These are phyloP conservation scores for Sigmodon hispidus DNA, from an alignment of 2,113 vertebrate species.

Conservation along the genomic window DNA sequence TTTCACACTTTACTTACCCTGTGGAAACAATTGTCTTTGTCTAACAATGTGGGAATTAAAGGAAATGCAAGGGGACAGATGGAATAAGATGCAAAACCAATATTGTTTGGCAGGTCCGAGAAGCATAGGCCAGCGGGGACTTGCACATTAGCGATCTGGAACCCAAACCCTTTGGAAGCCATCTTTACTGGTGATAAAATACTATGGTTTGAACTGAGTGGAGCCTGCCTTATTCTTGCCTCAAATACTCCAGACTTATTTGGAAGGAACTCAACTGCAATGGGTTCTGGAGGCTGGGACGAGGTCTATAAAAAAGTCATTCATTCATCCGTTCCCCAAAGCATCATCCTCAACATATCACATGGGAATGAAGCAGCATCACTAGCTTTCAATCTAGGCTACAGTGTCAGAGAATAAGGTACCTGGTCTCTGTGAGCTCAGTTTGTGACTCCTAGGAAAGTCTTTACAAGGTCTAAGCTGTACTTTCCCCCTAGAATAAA, in stretches of 20 bases:
- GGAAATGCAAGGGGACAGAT: neutral
- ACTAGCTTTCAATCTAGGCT: neutral
- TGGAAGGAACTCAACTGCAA: neutral
- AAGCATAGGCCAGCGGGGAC: conserved; percentile 52
- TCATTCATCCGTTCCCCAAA: neutral
- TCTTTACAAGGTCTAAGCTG: neutral
- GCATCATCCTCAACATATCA: neutral
- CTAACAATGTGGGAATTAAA: neutral
- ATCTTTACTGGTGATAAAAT: conserved; percentile 68
- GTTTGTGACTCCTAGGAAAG: neutral
- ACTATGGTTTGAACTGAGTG: neutral
- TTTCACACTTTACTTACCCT: neutral
- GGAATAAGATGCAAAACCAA: neutral
- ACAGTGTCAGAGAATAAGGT: neutral
- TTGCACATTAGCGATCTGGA: conserved; percentile 55
- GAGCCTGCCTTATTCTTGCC: neutral
- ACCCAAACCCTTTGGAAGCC: conserved; percentile 59
- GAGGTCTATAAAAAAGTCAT: neutral
- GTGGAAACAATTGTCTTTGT: neutral
- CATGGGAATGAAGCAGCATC: neutral
- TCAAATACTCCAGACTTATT: neutral
- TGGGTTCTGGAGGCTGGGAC: neutral
- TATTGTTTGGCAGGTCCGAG: neutral
- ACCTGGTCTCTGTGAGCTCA: neutral
- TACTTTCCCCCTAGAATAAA: neutral